These are phyloP conservation scores for Crocodylus rhombifer DNA, from an alignment of 2,797 vertebrate genomes.

Conservation along the genomic window DNA sequence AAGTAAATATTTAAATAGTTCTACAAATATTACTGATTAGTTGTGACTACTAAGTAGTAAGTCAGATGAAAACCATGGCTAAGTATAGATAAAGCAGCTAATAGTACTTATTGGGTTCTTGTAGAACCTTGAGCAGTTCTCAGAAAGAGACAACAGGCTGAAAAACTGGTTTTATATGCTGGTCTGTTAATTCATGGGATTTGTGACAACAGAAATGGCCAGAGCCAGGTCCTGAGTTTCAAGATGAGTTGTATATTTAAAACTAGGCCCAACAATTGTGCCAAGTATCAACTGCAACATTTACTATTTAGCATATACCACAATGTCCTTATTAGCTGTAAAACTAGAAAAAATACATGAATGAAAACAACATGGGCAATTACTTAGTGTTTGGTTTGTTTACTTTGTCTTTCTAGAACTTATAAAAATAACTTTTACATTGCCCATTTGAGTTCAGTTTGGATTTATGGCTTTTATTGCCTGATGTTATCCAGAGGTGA, in stretches of 20 bases:
- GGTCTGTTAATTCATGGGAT: background rate
- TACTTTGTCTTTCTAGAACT: too few species aligned
- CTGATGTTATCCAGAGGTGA: rapidly evolving
- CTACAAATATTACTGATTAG: background rate
- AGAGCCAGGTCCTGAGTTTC: background rate
- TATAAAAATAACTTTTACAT: too few species aligned
- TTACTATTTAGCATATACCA: background rate
- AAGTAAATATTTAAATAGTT: background rate
- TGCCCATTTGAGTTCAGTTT: background rate
- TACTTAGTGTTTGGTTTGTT: background rate
- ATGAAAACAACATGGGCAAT: background rate
- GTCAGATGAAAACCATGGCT: background rate
- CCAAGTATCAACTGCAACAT: background rate
- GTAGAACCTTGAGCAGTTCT: background rate
- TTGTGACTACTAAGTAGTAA: background rate
- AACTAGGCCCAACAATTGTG: background rate
- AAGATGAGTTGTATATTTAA: background rate
- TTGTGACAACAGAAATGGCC: background rate
- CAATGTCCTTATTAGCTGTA: background rate
- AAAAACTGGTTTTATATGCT: background rate
- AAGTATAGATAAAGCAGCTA: background rate
- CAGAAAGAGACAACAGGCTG: background rate
- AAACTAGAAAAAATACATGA: background rate
- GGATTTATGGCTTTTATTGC: background rate
- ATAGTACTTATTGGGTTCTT: background rate